Base-by-base conservation (phyloP, 2,797 vertebrate genomes). In the Semotilus atromaculatus region DNA sequence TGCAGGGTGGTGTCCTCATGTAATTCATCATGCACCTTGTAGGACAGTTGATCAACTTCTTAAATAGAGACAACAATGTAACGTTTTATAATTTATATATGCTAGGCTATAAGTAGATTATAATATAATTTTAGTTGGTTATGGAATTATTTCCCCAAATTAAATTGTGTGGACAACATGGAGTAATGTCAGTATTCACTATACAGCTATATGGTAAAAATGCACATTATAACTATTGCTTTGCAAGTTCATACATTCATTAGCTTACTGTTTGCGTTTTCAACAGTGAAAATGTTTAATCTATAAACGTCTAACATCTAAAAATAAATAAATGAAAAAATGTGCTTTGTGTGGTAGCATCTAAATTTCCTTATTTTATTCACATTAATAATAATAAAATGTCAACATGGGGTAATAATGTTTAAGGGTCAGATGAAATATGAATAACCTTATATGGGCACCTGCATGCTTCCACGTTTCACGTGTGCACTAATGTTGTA, bases 1-100 rank as follows among this genome's bases (percentile, higher is more conserved):
- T 72, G 78, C 26, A 74, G 88, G 86, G 88, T 88, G 87, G 83
- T 87, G 88, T 86, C 83, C 83, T 77, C 79, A 66, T 88, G 71
- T 80, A 34, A 81, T 73, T 86, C 70, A 74, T 68, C 62, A 45
- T 70, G 81, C 55, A 58, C 81, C 43, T 62, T 73, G 82, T 58
- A 72, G 51, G 72, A 68, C 73, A 83, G 62, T 70, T 72, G 51
- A 64, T 55, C 43, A 83, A 43, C 76, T 84, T 79, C 66, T 71
- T 78, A 31, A 13, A 77, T n/a, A 34, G 18, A 48, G 5, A n/a
- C 40, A 64, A 45, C 18, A 29, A 60, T 81, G 36, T 7, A 16
- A 36, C 34, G 29, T 36, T 53, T 68, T 31, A 31, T 31, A 31
- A 31, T 1, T 80, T 48, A 21, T 8, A 23, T 23, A 53, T 16